phyloP scores from a whole-genome alignment of 2,113 vertebrate species.

The Terrapene triunguis region DNA sequence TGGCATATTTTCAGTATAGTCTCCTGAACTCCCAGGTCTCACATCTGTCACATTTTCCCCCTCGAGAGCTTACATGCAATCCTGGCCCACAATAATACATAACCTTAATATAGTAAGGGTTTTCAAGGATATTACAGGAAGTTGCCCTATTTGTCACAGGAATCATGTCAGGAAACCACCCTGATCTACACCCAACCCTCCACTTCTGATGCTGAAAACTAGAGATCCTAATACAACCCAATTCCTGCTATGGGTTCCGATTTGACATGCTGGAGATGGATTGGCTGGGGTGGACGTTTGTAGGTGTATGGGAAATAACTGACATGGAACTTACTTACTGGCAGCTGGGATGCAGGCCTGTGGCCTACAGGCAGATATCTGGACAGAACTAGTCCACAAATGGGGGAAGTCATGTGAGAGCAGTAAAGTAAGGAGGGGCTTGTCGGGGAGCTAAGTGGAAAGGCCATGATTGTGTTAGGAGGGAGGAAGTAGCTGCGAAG shows the following conservation, averaged over 20 bases:
- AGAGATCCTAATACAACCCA: neutral
- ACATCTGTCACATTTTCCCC: too few species aligned
- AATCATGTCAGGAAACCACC: too few species aligned
- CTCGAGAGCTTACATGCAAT: too few species aligned
- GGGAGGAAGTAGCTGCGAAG: neutral
- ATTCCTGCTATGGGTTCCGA: neutral
- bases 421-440: too few species aligned
- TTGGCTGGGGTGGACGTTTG: neutral
- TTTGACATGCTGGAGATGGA: neutral
- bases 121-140: too few species aligned
- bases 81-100: too few species aligned
- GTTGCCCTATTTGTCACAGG: too few species aligned
- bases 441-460: neutral
- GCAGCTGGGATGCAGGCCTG: neutral
- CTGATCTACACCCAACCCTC: too few species aligned
- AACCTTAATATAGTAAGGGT: too few species aligned
- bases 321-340: rapidly evolving
- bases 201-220: too few species aligned
- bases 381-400: neutral
- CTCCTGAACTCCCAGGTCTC: too few species aligned
- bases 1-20: too few species aligned
- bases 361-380: neutral
- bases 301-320: neutral
- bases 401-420: neutral
- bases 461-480: neutral